Percentiles rank a stretch among this genome's conserved stretches.
phyloP scores from a whole-genome alignment of 2,888 invertebrate genomes.

The Cephus rjabovi region DNA sequence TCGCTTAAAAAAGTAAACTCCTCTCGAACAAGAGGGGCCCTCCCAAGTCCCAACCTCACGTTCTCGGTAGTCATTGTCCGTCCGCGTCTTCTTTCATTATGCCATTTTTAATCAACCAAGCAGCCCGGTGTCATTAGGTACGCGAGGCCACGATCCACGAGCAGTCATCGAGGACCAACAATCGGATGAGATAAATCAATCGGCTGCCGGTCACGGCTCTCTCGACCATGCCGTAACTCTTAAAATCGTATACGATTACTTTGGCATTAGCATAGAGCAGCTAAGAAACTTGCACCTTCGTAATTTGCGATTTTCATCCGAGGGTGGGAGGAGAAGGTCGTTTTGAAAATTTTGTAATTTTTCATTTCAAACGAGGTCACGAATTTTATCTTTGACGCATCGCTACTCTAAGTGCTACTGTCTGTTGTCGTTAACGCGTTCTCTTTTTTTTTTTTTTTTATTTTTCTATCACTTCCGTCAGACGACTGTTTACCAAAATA shows the following conservation, averaged over 20 bases:
- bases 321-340: background rate
- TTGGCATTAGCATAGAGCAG: background rate
- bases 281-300: background rate
- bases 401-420: background rate
- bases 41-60: conserved; percentile 2
- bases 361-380: background rate
- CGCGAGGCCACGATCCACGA: conserved; percentile 15
- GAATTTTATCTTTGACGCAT: background rate
- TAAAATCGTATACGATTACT: background rate
- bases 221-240: background rate
- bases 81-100: conserved; percentile 57
- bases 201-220: conserved; percentile 24
- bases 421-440: background rate
- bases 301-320: background rate
- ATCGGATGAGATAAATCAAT: conserved; percentile 61
- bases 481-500: background rate
- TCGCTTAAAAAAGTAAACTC: conserved; percentile 58
- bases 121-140: conserved; percentile 47
- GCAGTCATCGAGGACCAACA: conserved; percentile 39
- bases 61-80: conserved; percentile 53
- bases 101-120: conserved; percentile 61
- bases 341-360: background rate
- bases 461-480: background rate
- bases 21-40: conserved; percentile 16
- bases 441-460: background rate